Evolutionary conservation across 2,113 vertebrate species (phyloP), one percentile per base, ranked within the genome.

Genomic region (Axis porcinus): DNA sequence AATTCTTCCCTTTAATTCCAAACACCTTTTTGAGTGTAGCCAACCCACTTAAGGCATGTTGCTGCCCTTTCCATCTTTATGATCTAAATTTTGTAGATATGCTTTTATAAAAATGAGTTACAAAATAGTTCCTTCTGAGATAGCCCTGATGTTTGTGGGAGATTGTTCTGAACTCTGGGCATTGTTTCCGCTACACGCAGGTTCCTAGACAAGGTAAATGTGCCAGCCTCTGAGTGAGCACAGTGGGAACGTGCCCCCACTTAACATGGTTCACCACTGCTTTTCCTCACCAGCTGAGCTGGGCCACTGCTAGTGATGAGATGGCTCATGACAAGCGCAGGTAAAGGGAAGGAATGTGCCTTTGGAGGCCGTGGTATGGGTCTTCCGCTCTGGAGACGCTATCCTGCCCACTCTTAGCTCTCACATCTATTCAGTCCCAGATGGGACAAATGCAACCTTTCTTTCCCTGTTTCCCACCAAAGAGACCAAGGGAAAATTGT

Each of bases 331-430:
- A 92, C 25, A 95, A 27, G 2, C 84, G 27, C 7, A 28, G 67
- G 93, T 12, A 14, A 36, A 96, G 52, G 43, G 52, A 93, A 81
- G 57, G 27, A 47, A 55, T 7, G 14, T 21, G 79, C 89, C 97
- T 76, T 58, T 81, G 36, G 97, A 95, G 54, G 76, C 67, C 96
- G 81, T 81, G 79, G 95, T 62, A 81, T 64, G 88, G 13, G 19
- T 97, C 97, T 83, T 54, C 16, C 10, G 0, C 64, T 85, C 85
- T 60, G 36, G 67, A 93, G 62, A 81, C 0, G 6, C 6, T 45
- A 1, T 0, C 27, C 86, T 4, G 0, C 19, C 47, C 21, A 23
- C 12, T 60, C 5, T 87, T 28, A 47, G 19, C 13, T 16, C 47
- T 74, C 11, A 21, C 0, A 57, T 47, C 16, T 67, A 76, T 50